Conservation (phyloP, 2,888 invertebrate genomes). For the Pachymerium ferrugineum region DNA sequence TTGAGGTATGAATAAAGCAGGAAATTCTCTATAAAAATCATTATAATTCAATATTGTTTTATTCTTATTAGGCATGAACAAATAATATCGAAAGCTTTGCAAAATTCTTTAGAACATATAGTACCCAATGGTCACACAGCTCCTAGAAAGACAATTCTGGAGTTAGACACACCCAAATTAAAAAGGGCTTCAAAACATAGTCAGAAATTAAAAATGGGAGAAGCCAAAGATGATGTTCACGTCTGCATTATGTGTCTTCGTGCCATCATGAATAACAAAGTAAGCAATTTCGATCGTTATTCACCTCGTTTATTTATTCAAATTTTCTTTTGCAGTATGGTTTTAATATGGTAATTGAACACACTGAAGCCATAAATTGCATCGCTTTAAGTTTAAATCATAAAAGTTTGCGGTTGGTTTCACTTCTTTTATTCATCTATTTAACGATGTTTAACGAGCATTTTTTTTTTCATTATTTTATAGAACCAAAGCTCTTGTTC, state of each 20-base stretch:
- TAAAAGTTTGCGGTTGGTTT: constrained; percentile 73
- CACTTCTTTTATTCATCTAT: background rate
- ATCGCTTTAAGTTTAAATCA: constrained; percentile 95
- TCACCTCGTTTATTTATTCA: background rate
- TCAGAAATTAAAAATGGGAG: constrained; percentile 85
- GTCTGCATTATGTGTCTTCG: constrained; percentile 98
- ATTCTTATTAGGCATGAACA: constrained; percentile 63
- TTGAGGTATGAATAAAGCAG: constrained; percentile 56
- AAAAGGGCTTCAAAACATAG: constrained; percentile 73
- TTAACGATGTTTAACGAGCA: background rate
- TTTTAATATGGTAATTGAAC: constrained; percentile 97
- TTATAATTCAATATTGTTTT: background rate
- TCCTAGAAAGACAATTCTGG: constrained; percentile 36
- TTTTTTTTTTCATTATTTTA: constrained; percentile 38
- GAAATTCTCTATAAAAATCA: background rate
- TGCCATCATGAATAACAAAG: constrained; percentile 99
- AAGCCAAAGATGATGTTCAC: constrained; percentile 96
- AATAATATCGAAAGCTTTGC: constrained; percentile 67
- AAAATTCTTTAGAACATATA: constrained; percentile 70
- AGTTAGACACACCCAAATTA: constrained; percentile 64
- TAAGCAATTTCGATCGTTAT: constrained; percentile 39
- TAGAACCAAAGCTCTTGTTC: constrained; percentile 91
- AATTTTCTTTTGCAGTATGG: constrained; percentile 68
- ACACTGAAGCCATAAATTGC: constrained; percentile 95
- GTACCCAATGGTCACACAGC: constrained; percentile 33